Conservation (phyloP, 2,113 vertebrate species). For the Chionis minor region DNA sequence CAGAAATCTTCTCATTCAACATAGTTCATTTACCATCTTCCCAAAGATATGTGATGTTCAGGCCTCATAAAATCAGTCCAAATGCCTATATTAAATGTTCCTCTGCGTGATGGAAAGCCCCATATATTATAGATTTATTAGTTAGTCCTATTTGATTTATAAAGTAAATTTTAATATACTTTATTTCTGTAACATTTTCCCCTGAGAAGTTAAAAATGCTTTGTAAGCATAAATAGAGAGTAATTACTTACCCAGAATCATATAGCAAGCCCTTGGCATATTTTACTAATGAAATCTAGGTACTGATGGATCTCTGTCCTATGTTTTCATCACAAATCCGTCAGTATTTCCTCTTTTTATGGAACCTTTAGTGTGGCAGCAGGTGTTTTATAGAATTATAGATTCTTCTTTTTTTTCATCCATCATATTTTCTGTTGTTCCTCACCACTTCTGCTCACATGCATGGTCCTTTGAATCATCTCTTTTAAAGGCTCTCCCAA, state of each 20-base stretch:
- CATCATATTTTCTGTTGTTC: not conserved
- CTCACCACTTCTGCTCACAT: not conserved
- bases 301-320: not conserved
- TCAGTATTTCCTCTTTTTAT: not conserved
- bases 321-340: not conserved
- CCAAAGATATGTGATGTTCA: slow-evolving; percentile 11
- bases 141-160: slow-evolving; percentile 1
- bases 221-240: not conserved
- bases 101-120: not conserved
- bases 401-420: not conserved
- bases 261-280: not conserved
- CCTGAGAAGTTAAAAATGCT: not conserved
- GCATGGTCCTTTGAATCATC: not conserved
- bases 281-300: not conserved
- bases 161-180: not conserved
- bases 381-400: not conserved
- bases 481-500: not conserved
- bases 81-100: not conserved
- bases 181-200: not conserved
- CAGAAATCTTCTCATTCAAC: not conserved
- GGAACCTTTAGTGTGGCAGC: not conserved
- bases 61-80: not conserved
- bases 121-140: not conserved
- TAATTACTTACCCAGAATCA: not conserved
- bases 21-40: not conserved